Conservation (phyloP, 2,797 vertebrate species). For the Sylvilagus floridanus region DNA sequence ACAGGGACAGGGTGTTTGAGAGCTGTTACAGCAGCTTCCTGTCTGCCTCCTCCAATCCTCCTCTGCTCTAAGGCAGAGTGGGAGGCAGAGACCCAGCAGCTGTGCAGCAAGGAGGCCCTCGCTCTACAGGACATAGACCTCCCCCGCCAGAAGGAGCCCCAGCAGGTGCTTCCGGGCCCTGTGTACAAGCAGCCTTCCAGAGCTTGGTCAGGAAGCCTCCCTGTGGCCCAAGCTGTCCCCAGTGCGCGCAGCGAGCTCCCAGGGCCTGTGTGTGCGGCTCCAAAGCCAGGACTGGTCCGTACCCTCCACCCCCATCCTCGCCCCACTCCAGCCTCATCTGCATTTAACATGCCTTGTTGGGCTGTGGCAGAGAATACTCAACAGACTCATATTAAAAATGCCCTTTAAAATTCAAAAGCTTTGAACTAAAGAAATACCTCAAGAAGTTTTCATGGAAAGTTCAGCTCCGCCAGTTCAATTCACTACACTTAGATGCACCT, state of each 20-base stretch:
- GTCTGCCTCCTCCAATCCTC: neutral
- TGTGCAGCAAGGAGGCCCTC: neutral
- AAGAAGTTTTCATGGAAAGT: conserved; percentile 94
- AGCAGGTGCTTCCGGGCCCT: neutral
- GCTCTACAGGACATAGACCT: neutral
- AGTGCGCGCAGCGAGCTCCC: neutral
- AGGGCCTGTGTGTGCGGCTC: neutral
- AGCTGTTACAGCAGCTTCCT: neutral
- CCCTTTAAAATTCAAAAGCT: conserved; percentile 96
- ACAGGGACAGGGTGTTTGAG: neutral
- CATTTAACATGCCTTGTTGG: conserved; percentile 87
- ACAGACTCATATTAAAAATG: conserved; percentile 95
- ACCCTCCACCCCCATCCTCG: neutral
- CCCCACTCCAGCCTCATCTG: conserved; percentile 81
- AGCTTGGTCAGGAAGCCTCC: neutral
- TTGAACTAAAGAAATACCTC: conserved; percentile 96
- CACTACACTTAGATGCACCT: conserved; percentile 92
- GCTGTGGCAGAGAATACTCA: conserved; percentile 89
- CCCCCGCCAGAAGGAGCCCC: neutral
- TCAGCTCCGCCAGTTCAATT: conserved; percentile 93
- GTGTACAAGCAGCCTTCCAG: neutral
- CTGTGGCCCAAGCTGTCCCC: neutral
- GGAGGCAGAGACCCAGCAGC: neutral
- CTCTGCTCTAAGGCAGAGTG: neutral
- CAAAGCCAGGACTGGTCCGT: neutral